Percentiles rank a stretch among this genome's conserved stretches.
phyloP scores from a whole-genome alignment of 2,888 invertebrate genomes.

The Nasonovia ribisnigri region DNA sequence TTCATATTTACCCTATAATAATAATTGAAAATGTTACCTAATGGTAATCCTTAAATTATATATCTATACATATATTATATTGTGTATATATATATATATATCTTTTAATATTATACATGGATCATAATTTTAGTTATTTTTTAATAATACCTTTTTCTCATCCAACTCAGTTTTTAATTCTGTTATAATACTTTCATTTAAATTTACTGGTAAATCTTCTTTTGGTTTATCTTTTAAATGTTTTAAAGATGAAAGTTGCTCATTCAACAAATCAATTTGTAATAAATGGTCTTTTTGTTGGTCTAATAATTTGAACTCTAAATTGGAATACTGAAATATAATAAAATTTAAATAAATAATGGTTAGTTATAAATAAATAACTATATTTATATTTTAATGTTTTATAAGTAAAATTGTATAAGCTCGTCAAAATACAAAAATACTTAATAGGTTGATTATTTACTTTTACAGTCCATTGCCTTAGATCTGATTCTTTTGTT shows the following conservation, averaged over 20 bases:
- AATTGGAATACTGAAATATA: slow-evolving; percentile 56
- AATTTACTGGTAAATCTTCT: slow-evolving; percentile 46
- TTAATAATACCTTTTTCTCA: slow-evolving; percentile 38
- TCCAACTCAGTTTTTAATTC: slow-evolving; percentile 51
- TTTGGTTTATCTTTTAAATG: slow-evolving; percentile 1
- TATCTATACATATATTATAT: neutral
- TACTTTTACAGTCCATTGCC: slow-evolving; percentile 58
- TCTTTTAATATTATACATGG: neutral
- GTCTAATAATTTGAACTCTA: slow-evolving; percentile 58
- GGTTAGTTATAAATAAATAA: neutral
- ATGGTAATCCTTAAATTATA: neutral
- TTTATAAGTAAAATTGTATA: neutral
- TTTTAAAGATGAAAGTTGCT: slow-evolving; percentile 39
- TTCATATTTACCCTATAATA: slow-evolving; percentile 42
- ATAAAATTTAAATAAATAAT: neutral
- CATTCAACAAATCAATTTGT: neutral
- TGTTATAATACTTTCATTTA: slow-evolving; percentile 54
- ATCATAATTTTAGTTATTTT: neutral
- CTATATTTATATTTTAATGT: neutral
- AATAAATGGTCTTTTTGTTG: slow-evolving; percentile 23
- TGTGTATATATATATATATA: neutral
- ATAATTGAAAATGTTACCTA: neutral
- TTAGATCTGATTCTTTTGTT: slow-evolving; percentile 53
- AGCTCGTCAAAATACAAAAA: neutral
- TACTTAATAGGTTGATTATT: neutral